Base-by-base conservation (phyloP, 2,888 invertebrate species). In the Erebia ligea region DNA sequence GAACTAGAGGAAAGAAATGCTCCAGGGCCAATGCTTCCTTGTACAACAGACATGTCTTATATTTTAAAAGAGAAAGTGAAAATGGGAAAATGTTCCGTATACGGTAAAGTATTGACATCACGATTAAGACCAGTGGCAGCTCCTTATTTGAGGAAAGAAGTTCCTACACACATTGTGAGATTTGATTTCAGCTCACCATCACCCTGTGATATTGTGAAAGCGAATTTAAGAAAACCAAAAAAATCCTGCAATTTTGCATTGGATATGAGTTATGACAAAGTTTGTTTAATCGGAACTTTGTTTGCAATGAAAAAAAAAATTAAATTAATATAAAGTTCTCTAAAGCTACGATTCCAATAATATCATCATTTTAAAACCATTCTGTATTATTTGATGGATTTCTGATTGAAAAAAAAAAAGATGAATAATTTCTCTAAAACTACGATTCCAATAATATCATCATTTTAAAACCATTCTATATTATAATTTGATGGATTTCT, bases 171-270 rank as follows among this genome's bases (percentile, higher is more conserved):
- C 19, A 81, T 91, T 42, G 73, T 77, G 0, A 76, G 79, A 25
- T 91, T 92, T 82, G 86, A 88, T 72, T 92, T 91, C 56, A 80
- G 79, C 9, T 87, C 87, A 9, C 84, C 84, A 52, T 91, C 90
- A 13, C 91, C 92, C 0, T 90, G 90, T 79, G 91, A 91, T 74
- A 69, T 86, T 21, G 84, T 84, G 17, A 86, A 86, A 70, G 86
- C 85, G 69, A 87, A 81, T 64, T 73, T 83, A 67, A 77, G 80
- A 59, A 83, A 82, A n/a, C 86, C 84, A 13, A 77, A 76, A 17
- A 68, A 74, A 56, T 77, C 75, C 21, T 74, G 69, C 71, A 76
- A 67, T 50, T 76, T 62, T 13, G 70, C 67, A 25, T 56, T 68
- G n/a, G 75, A 69, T 42, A 71, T 71, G 10, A 11, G 10, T 1